These are phyloP conservation scores for Creontiades dilutus DNA, from an alignment of 2,888 invertebrate species.

Conservation along the genomic window DNA sequence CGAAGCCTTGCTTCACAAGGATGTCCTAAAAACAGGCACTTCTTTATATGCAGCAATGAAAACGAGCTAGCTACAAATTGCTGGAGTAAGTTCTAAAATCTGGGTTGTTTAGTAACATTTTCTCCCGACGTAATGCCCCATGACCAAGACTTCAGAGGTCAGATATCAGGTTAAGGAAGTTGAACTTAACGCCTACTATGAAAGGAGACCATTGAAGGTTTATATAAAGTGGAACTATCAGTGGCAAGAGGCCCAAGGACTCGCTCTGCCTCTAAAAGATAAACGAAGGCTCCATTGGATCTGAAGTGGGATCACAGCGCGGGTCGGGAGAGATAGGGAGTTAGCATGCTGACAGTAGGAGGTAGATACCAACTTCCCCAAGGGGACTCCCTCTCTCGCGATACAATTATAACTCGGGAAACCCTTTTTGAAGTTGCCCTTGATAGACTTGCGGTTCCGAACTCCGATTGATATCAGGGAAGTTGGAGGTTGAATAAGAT, in stretches of 20 bases:
- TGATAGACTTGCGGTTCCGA: conserved; percentile 28
- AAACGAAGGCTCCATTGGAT: not conserved
- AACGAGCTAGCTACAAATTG: too few species aligned
- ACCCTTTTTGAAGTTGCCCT: conserved; percentile 10
- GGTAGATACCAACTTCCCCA: conserved; percentile 2
- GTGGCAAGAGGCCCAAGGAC: not conserved
- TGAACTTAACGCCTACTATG: not conserved
- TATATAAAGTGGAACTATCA: conserved; percentile 1
- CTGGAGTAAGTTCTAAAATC: too few species aligned
- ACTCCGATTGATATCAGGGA: conserved; percentile 17
- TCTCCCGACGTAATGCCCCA: too few species aligned
- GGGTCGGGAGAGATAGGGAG: conserved; percentile 31
- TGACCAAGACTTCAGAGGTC: not conserved
- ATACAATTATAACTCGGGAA: conserved; percentile 32
- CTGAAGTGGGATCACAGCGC: conserved; percentile 17
- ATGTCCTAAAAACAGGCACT: too few species aligned
- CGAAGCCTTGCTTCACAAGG: too few species aligned
- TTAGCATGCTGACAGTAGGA: conserved; percentile 25
- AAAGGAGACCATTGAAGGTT: not conserved
- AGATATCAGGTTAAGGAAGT: not conserved
- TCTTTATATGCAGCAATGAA: too few species aligned
- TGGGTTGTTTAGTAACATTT: too few species aligned
- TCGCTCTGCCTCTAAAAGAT: not conserved
- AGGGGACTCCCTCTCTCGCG: not conserved
- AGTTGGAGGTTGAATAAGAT: conserved; percentile 14